Conservation (phyloP, 2,797 vertebrate species). For the Hydrophis major region DNA sequence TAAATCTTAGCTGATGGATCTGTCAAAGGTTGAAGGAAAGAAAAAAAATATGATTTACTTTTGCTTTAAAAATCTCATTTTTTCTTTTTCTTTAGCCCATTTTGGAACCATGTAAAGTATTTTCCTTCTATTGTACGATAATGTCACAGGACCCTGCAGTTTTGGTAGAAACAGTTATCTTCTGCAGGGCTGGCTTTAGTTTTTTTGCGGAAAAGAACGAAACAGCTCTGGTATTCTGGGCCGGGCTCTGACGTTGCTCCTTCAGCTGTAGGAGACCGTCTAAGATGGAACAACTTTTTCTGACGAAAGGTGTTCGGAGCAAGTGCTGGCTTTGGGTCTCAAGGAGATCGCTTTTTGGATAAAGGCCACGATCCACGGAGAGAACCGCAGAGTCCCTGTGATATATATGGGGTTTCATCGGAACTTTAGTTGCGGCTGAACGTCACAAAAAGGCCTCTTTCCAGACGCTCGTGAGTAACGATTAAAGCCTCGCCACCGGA, state of each 20-base stretch:
- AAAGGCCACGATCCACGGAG: background rate
- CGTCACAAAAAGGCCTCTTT: background rate
- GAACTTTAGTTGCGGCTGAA: background rate
- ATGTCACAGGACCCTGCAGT: too few species aligned
- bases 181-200: background rate
- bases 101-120: conserved; percentile 5
- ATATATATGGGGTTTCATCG: background rate
- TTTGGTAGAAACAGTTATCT: background rate
- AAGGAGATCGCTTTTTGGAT: background rate
- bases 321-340: background rate
- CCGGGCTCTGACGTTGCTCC: background rate
- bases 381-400: background rate
- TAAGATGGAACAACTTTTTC: background rate
- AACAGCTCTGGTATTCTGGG: background rate
- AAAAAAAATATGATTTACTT: background rate
- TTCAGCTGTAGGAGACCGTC: background rate
- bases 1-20: background rate
- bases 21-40: background rate
- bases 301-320: background rate
- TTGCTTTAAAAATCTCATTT: background rate
- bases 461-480: background rate
- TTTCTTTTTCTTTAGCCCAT: background rate
- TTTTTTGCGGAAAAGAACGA: background rate
- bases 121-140: background rate
- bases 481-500: background rate